Evolutionary conservation across 2,888 invertebrate genomes (phyloP).

Genomic region (Callyntrura sp.): DNA sequence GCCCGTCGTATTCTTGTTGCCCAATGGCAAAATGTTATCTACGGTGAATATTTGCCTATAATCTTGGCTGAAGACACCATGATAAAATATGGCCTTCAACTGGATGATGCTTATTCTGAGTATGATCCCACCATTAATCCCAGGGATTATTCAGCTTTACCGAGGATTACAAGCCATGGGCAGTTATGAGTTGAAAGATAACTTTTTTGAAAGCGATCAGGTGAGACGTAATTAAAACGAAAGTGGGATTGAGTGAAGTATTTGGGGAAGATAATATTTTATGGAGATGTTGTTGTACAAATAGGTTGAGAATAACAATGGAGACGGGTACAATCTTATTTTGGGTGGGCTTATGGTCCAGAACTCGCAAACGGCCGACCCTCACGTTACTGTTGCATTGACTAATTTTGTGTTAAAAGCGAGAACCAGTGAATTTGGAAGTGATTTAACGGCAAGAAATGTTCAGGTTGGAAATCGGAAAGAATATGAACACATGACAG

Average conservation of each 20-base stretch:
- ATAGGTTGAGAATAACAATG: no score
- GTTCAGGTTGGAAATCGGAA: no score
- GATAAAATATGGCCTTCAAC: slow-evolving; percentile 61
- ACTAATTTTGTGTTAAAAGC: slow-evolving; percentile 83
- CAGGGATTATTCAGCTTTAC: no score
- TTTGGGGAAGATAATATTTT: no score
- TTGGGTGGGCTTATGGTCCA: slow-evolving; percentile 84
- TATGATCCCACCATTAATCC: no score
- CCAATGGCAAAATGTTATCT: slow-evolving; percentile 81
- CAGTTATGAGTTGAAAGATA: no score
- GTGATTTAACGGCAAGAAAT: slow-evolving; percentile 83
- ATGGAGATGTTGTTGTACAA: no score
- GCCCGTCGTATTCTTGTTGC: slow-evolving; percentile 82
- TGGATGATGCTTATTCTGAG: slow-evolving; percentile 72
- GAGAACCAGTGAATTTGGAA: slow-evolving; percentile 77
- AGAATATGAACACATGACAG: no score
- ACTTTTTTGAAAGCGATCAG: no score
- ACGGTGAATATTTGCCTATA: slow-evolving; percentile 83
- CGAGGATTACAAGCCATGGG: no score
- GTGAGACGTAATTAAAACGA: no score
- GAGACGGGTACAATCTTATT: slow-evolving; percentile 83
- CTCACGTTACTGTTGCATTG: slow-evolving; percentile 84
- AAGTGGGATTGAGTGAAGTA: no score
- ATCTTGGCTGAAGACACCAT: slow-evolving; percentile 80
- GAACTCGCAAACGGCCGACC: slow-evolving; percentile 84